A percentile compares a stretch with the other conserved stretches of the same genome.
Evolutionary conservation across 2,113 vertebrate species (phyloP).

Genomic region (Nesoenas mayeri): DNA sequence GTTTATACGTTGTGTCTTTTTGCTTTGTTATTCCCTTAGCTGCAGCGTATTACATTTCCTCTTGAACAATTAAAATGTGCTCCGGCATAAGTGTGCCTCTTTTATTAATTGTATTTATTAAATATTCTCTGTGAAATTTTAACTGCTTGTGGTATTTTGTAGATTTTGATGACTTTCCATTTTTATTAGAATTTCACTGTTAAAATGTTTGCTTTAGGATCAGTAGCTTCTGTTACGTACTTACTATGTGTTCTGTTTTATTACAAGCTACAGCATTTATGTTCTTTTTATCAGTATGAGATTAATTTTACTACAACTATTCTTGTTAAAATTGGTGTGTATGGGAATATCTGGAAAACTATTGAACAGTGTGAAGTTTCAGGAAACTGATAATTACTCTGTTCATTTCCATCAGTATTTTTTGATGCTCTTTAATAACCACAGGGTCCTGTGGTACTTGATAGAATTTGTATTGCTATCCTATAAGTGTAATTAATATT

Average conservation of each 20-base stretch:
- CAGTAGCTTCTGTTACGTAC: not conserved
- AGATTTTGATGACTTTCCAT: not conserved
- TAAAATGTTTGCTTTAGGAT: not conserved
- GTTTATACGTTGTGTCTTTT: slow-evolving; percentile 29
- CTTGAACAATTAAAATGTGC: slow-evolving; percentile 30
- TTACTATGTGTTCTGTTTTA: not conserved
- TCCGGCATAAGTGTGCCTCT: not conserved
- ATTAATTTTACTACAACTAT: slow-evolving; percentile 1
- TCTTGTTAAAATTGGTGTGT: not conserved
- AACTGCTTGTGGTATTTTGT: not conserved
- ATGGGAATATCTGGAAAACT: not conserved
- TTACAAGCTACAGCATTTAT: not conserved
- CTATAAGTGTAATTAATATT: slow-evolving; percentile 31
- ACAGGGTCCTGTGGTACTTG: not conserved
- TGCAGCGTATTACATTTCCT: not conserved
- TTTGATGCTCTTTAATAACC: not conserved
- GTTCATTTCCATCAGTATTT: not conserved
- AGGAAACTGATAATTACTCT: not conserved
- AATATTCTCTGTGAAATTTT: not conserved
- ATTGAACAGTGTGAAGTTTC: not conserved
- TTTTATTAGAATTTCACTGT: not conserved
- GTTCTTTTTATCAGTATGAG: not conserved
- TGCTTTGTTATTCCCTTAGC: not conserved
- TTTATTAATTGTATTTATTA: not conserved
- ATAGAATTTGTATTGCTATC: not conserved